Conservation (phyloP, 2,888 invertebrate species). For the Athalia cordata region DNA sequence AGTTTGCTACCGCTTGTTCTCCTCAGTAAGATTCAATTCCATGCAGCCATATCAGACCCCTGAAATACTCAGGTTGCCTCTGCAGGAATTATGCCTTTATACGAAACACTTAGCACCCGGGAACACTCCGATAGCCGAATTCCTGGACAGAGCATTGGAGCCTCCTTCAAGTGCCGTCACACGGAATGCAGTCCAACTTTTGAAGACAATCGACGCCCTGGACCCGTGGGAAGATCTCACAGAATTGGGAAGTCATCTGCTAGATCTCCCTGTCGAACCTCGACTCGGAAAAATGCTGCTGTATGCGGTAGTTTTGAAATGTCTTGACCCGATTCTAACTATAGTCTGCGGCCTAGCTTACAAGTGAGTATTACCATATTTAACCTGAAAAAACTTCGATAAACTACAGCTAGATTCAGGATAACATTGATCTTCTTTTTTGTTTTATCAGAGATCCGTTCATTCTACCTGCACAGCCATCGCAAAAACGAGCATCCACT, state of each 20-base stretch:
- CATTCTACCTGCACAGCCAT: slow-evolving; percentile 83
- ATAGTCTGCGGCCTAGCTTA: slow-evolving; percentile 91
- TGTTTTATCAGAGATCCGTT: slow-evolving; percentile 81
- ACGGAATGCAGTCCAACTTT: slow-evolving; percentile 82
- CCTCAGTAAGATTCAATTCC: slow-evolving; percentile 80
- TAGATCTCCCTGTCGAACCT: slow-evolving; percentile 95
- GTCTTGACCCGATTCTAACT: slow-evolving; percentile 93
- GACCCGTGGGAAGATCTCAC: slow-evolving; percentile 91
- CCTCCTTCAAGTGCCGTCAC: slow-evolving; percentile 88
- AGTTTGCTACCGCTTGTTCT: slow-evolving; percentile 88
- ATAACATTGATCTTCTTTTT: slow-evolving; percentile 22
- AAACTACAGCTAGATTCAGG: neutral
- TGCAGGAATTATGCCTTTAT: slow-evolving; percentile 93
- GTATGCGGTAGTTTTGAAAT: slow-evolving; percentile 92
- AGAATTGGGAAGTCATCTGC: slow-evolving; percentile 88
- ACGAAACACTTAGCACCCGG: slow-evolving; percentile 88
- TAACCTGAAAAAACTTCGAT: slow-evolving; percentile 8
- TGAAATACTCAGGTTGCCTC: slow-evolving; percentile 90
- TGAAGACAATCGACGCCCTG: slow-evolving; percentile 90
- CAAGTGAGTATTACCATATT: slow-evolving; percentile 73
- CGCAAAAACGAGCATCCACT: slow-evolving; percentile 79
- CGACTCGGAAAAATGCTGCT: slow-evolving; percentile 93
- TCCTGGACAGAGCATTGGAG: slow-evolving; percentile 88
- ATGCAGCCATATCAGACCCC: slow-evolving; percentile 86
- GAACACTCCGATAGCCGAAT: slow-evolving; percentile 87